These are phyloP conservation scores for Antitype chi DNA, from an alignment of 2,888 invertebrate species.

Conservation along the genomic window DNA sequence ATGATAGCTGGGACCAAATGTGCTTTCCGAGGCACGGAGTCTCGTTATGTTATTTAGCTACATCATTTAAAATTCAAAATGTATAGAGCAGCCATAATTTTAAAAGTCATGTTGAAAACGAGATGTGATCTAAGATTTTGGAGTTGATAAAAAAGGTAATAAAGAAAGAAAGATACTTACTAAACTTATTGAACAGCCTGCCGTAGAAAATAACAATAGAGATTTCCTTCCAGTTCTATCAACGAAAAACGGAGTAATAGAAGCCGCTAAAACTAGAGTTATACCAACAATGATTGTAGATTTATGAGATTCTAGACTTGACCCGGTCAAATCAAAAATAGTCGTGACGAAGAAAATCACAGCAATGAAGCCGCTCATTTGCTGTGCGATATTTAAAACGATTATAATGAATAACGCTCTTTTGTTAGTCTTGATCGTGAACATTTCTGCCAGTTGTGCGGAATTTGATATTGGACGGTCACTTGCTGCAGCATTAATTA, in stretches of 20 bases:
- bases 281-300: conserved; percentile 74
- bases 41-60: background rate
- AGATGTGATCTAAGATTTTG: background rate
- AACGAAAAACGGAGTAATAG: conserved; percentile 70
- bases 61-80: background rate
- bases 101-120: background rate
- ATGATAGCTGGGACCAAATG: background rate
- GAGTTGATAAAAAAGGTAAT: background rate
- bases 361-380: conserved; percentile 71
- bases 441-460: conserved; percentile 66
- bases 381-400: conserved; percentile 68
- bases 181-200: conserved; percentile 70
- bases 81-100: background rate
- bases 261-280: conserved; percentile 68
- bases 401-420: conserved; percentile 71
- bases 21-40: background rate
- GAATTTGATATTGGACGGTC: background rate
- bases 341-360: conserved; percentile 69
- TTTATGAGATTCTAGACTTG: conserved; percentile 67
- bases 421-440: conserved; percentile 69
- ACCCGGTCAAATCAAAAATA: conserved; percentile 73
- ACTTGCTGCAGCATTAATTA: conserved; percentile 1
- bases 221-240: conserved; percentile 71
- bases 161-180: conserved; percentile 61
- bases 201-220: conserved; percentile 70